Conservation (phyloP, 2,888 invertebrate species). For the Ptychoptera albimana region DNA sequence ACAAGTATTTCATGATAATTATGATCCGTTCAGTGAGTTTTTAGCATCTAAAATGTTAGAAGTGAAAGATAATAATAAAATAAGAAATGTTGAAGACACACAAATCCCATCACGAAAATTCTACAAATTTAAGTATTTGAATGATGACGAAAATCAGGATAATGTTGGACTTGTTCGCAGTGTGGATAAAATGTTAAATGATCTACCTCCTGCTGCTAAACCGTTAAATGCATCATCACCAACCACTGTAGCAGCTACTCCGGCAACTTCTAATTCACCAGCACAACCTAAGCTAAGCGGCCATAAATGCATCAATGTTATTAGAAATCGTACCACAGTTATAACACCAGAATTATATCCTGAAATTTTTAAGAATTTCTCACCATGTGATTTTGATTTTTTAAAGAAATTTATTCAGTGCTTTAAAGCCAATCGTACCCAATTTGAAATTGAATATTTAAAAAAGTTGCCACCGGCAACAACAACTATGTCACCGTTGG, state of each 20-base stretch:
- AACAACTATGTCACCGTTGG: background rate
- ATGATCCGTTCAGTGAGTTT: no score
- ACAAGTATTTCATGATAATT: no score
- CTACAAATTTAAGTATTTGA: no score
- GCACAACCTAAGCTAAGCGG: background rate
- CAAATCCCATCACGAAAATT: no score
- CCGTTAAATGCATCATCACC: no score
- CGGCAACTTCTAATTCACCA: background rate
- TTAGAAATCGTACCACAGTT: background rate
- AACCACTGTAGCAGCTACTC: background rate
- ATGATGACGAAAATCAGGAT: no score
- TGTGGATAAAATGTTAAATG: no score
- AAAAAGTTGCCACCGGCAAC: background rate
- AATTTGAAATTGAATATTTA: conserved; percentile 1
- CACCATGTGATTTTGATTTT: conserved; percentile 2
- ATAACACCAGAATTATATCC: background rate
- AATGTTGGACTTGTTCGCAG: no score
- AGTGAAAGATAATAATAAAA: no score
- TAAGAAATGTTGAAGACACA: no score
- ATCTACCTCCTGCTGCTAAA: no score
- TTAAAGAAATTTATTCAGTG: conserved; percentile 3
- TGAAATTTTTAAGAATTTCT: conserved; percentile 5
- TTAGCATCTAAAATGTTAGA: no score
- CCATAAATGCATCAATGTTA: background rate
- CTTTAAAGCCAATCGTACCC: conserved; percentile 4